Base-by-base conservation (phyloP, 2,888 invertebrate species). In the Fabriciana adippe region DNA sequence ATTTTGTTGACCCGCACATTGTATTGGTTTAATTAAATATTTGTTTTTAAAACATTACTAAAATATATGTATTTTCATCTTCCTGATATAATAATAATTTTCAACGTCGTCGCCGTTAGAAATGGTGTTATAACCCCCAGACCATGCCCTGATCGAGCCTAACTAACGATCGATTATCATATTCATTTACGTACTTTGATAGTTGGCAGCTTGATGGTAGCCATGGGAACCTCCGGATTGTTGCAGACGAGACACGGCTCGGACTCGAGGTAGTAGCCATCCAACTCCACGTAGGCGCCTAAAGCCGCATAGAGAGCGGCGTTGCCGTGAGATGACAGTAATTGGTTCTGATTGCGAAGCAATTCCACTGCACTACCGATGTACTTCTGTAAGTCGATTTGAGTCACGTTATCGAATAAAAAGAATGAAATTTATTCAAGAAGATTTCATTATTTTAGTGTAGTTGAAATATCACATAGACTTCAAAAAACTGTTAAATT, bases 181-280 rank as follows among this genome's bases (percentile, higher is more conserved):
- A 41, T 51, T 16, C 45, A 16, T 64, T 51, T 60, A 72, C 81
- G 75, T 78, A 96, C 96, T 93, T 99, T 98, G 70, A 99, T 97
- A 0, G 98, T 96, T 0, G 98, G 97, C 66, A 99, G 90, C 86
- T 99, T 99, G 75, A 98, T 97, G 65, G 96, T 97, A 0, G 96
- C 94, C 94, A 97, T 96, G 0, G 98, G 96, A 18, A 98, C 97
- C 88, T 99, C 99, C 0, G 99, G 99, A 90, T 99, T 99, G 89
- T 99, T 99, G 88, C 99, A 99, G 0, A 99, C 99, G 67, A 99
- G 94, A 80, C 99, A 99, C 0, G 99, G 99, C 83, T 99, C 99
- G 26, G 98, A 97, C 92, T 99, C 99, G 71, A 99, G 92, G 85
- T 97, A 99, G 88, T 97, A 99, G 0, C 99, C 99, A 83, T 99